These are phyloP conservation scores for Hydrozoanthus gracilis DNA, from an alignment of 92 coral and sea anemone genomes.

Conservation along the genomic window DNA sequence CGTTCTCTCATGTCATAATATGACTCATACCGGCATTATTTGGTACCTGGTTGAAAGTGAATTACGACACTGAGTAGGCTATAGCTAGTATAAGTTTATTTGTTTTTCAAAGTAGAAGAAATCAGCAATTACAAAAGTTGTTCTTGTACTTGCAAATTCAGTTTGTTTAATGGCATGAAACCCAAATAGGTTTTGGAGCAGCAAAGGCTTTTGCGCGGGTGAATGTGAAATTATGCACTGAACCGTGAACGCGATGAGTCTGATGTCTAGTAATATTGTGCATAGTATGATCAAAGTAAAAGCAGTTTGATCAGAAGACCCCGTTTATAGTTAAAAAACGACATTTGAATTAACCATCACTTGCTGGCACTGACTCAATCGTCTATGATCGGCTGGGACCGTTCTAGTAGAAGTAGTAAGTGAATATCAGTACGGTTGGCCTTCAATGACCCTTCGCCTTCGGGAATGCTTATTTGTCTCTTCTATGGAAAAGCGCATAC, in stretches of 20 bases:
- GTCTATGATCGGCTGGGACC: background rate
- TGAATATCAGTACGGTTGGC: too few species aligned
- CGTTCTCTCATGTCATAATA: too few species aligned
- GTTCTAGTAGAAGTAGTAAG: background rate
- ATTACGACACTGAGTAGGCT: background rate
- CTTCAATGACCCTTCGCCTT: background rate
- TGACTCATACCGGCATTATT: too few species aligned
- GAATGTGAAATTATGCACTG: background rate
- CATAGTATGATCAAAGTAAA: background rate
- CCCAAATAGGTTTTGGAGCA: background rate
- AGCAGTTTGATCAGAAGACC: background rate
- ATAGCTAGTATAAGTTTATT: background rate
- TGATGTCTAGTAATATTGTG: background rate
- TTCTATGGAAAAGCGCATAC: too few species aligned
- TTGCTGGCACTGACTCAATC: background rate
- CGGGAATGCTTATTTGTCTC: too few species aligned
- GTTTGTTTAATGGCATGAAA: background rate
- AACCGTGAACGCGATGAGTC: background rate
- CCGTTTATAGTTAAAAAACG: background rate
- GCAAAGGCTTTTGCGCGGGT: background rate
- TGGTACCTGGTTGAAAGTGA: background rate
- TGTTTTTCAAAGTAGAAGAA: background rate
- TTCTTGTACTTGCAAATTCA: background rate
- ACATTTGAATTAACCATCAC: background rate
- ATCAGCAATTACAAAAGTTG: background rate